A percentile compares a stretch with the other conserved stretches of the same genome.
Conservation (phyloP, 2,113 vertebrate genomes). For the Coptodon bakossiorum region DNA sequence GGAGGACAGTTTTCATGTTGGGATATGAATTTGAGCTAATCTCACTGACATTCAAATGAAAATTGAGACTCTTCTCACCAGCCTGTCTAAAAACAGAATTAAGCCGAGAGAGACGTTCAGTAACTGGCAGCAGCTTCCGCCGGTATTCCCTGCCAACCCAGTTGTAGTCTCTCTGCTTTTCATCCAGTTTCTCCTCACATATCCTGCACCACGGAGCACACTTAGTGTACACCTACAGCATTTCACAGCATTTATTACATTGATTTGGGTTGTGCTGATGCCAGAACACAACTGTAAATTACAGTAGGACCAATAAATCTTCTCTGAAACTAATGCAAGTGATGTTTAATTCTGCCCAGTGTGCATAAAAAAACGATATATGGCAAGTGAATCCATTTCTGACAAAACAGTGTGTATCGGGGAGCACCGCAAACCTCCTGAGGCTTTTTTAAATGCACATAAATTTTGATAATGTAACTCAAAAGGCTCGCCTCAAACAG, state of each 20-base stretch:
- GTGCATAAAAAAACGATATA: background rate
- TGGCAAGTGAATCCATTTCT: background rate
- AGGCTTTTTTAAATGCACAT: background rate
- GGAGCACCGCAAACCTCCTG: background rate
- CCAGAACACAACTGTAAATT: background rate
- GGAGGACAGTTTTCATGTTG: background rate
- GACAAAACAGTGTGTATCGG: background rate
- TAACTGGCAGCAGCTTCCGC: conserved; percentile 30
- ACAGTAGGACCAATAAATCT: background rate
- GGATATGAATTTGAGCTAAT: conserved; percentile 19
- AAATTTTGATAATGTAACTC: background rate
- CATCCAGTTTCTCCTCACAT: background rate
- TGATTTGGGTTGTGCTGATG: background rate
- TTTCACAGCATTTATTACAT: background rate
- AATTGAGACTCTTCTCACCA: conserved; percentile 12
- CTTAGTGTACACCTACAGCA: background rate
- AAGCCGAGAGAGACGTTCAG: background rate
- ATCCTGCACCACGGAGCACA: background rate
- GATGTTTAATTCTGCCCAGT: background rate
- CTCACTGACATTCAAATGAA: conserved; percentile 15
- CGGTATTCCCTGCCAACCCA: conserved; percentile 4
- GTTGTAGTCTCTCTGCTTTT: background rate
- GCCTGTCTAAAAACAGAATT: conserved; percentile 24
- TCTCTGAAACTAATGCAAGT: background rate
- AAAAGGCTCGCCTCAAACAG: background rate